Percentiles rank a stretch among this genome's conserved stretches.
phyloP scores from a whole-genome alignment of 1,140 invertebrate genomes.

The Matsumurasca onukii region DNA sequence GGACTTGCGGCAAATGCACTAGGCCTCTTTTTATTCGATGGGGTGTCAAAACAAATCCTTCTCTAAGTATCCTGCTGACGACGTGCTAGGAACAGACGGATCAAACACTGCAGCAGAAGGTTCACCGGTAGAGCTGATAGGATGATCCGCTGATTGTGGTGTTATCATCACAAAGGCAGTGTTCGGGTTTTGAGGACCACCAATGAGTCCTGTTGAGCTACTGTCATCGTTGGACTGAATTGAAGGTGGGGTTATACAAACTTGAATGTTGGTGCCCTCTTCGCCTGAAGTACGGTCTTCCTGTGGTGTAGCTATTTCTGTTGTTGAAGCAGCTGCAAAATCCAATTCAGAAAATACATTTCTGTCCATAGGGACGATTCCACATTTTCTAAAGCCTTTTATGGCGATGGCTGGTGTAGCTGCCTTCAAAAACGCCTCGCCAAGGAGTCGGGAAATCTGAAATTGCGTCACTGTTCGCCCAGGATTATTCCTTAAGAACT shows the following conservation, averaged over 20 bases:
- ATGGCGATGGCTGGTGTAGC: conserved; percentile 43
- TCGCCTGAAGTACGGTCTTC: conserved; percentile 17
- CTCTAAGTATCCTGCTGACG: background rate
- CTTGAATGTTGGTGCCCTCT: background rate
- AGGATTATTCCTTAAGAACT: conserved; percentile 44
- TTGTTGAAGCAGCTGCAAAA: conserved; percentile 48
- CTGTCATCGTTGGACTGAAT: background rate
- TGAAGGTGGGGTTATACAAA: background rate
- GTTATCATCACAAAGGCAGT: background rate
- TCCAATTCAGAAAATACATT: conserved; percentile 42
- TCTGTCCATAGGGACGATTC: conserved; percentile 42
- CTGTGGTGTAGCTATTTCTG: conserved; percentile 49
- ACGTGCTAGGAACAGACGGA: background rate
- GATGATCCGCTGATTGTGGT: background rate
- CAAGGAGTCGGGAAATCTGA: conserved; percentile 44
- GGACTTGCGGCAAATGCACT: conserved; percentile 20
- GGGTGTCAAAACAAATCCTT: background rate
- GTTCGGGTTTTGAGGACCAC: background rate
- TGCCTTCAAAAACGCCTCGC: conserved; percentile 43
- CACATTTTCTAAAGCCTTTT: conserved; percentile 41
- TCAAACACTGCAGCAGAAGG: background rate
- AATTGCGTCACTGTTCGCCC: conserved; percentile 43
- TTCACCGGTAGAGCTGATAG: background rate
- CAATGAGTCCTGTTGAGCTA: conserved; percentile 3
- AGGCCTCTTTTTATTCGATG: background rate